A percentile compares a stretch with the other conserved stretches of the same genome.
Evolutionary conservation across 1,140 invertebrate genomes (phyloP).

Genomic region (Zaprionus ornatus): DNA sequence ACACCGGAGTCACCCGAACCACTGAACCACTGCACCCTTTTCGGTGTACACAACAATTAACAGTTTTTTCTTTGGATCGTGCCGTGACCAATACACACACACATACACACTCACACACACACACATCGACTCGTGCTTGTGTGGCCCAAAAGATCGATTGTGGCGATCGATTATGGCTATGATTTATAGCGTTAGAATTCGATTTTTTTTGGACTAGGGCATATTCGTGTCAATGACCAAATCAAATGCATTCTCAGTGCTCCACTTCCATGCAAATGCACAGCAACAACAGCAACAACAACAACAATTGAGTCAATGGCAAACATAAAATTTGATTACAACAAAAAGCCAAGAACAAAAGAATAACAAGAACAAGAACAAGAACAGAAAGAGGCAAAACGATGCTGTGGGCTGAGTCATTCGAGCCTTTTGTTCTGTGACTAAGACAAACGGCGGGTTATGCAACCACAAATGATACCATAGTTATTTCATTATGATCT

Average conservation of each 20-base stretch:
- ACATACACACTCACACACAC: not conserved
- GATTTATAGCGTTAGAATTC: conserved; percentile 68
- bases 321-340: conserved; percentile 64
- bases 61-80: conserved; percentile 61
- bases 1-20: not conserved
- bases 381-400: conserved; percentile 18
- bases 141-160: conserved; percentile 62
- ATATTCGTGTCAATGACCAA: conserved; percentile 73
- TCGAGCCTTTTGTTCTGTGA: conserved; percentile 23
- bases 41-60: conserved; percentile 62
- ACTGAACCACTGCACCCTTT: conserved; percentile 64
- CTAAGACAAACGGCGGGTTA: conserved; percentile 29
- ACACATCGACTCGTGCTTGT: conserved; percentile 11
- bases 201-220: conserved; percentile 36
- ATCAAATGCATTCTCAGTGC: conserved; percentile 54
- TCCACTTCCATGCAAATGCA: conserved; percentile 53
- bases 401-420: conserved; percentile 40
- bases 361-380: conserved; percentile 7
- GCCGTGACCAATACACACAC: conserved; percentile 35
- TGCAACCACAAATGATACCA: conserved; percentile 13
- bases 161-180: conserved; percentile 68
- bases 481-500: conserved; percentile 13
- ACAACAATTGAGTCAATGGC: conserved; percentile 51
- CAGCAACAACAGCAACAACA: conserved; percentile 41
- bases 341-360: conserved; percentile 30